phyloP scores from a whole-genome alignment of 2,888 invertebrate species.

The Cheilosia pagana region DNA sequence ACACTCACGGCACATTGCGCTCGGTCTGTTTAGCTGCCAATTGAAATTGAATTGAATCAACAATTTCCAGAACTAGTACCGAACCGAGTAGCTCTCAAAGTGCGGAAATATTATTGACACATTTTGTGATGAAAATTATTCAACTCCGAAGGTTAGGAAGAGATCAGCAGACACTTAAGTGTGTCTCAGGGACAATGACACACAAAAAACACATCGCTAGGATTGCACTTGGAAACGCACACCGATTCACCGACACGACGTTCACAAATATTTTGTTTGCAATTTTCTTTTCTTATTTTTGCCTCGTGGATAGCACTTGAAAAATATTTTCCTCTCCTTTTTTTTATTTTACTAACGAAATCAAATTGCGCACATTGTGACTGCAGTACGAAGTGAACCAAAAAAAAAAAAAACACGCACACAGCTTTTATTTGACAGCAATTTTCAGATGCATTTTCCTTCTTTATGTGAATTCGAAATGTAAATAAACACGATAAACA shows the following conservation, averaged over 20 bases:
- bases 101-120: slow-evolving; percentile 31
- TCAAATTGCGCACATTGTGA: slow-evolving; percentile 52
- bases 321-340: slow-evolving; percentile 14
- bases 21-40: background rate
- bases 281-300: slow-evolving; percentile 35
- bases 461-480: slow-evolving; percentile 15
- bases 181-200: slow-evolving; percentile 24
- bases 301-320: slow-evolving; percentile 45
- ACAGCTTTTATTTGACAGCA: slow-evolving; percentile 55
- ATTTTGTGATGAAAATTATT: background rate
- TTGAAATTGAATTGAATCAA: background rate
- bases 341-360: slow-evolving; percentile 7
- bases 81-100: background rate
- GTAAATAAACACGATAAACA: slow-evolving; percentile 41
- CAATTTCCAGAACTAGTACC: slow-evolving; percentile 10
- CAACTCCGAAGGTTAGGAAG: slow-evolving; percentile 35
- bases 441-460: slow-evolving; percentile 47
- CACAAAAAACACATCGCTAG: slow-evolving; percentile 11
- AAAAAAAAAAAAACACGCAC: slow-evolving; percentile 5
- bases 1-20: slow-evolving; percentile 5
- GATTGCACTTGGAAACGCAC: slow-evolving; percentile 23
- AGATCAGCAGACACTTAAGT: slow-evolving; percentile 35
- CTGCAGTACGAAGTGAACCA: slow-evolving; percentile 15
- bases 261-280: slow-evolving; percentile 5
- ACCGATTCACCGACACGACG: slow-evolving; percentile 5